Evolutionary conservation across 2,888 invertebrate genomes (phyloP).

Genomic region (Eristalinus sepulchralis): DNA sequence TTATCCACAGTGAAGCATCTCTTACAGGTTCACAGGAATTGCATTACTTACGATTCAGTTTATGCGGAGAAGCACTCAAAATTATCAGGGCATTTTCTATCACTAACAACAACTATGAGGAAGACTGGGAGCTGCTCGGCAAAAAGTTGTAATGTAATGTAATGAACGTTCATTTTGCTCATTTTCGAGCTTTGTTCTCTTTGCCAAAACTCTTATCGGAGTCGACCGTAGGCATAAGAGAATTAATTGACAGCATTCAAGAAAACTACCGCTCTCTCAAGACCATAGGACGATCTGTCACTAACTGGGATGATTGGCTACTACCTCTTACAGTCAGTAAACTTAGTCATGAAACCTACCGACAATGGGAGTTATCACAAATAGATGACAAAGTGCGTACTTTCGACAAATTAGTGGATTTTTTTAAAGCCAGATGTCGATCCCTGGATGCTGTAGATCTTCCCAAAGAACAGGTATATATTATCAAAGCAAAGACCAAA

Average conservation of each 20-base stretch:
- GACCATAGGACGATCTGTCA: no score
- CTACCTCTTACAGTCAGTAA: not conserved
- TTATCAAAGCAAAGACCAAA: no score
- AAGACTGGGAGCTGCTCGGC: slow-evolving; percentile 13
- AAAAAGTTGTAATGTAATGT: slow-evolving; percentile 44
- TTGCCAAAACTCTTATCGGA: slow-evolving; percentile 13
- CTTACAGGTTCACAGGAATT: slow-evolving; percentile 27
- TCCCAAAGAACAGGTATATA: no score
- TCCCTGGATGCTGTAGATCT: no score
- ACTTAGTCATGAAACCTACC: slow-evolving; percentile 9
- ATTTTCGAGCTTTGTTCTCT: slow-evolving; percentile 14
- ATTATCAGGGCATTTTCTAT: slow-evolving; percentile 26
- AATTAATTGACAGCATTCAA: slow-evolving; percentile 14
- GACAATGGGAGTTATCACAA: slow-evolving; percentile 5
- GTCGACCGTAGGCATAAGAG: slow-evolving; percentile 15
- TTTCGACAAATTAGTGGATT: not conserved
- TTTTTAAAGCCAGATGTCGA: no score
- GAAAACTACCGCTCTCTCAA: slow-evolving; percentile 17
- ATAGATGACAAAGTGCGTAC: not conserved
- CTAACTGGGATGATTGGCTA: not conserved
- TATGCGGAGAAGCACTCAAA: slow-evolving; percentile 32
- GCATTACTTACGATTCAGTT: slow-evolving; percentile 41
- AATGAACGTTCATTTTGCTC: slow-evolving; percentile 9
- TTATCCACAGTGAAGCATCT: slow-evolving; percentile 22
- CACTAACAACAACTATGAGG: slow-evolving; percentile 9